Evolutionary conservation across 2,888 invertebrate species (phyloP).

Genomic region (Hypselothyrea guttata): DNA sequence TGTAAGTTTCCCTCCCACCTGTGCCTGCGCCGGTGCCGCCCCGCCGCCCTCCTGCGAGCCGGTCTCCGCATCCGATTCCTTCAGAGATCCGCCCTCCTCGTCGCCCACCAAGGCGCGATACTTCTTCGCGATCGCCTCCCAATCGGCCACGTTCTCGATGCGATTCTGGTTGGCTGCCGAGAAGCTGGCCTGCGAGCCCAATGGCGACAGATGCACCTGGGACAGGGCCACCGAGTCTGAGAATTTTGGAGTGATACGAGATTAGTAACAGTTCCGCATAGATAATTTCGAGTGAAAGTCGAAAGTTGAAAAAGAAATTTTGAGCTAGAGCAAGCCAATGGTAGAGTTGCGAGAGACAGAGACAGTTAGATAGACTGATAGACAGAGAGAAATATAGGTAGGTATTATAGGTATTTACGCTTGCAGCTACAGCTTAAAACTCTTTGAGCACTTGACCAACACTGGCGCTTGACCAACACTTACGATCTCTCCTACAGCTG

Average conservation of each 20-base stretch:
- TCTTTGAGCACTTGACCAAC: constrained; percentile 52
- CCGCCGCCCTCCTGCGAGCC: constrained; percentile 79
- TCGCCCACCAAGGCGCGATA: constrained; percentile 90
- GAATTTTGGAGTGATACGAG: constrained; percentile 20
- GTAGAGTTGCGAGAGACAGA: constrained; percentile 27
- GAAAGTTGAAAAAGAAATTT: constrained; percentile 65
- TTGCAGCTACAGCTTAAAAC: constrained; percentile 74
- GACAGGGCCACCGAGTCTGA: constrained; percentile 90
- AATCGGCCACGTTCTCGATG: constrained; percentile 95
- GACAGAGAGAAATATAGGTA: constrained; percentile 19
- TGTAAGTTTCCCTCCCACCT: constrained; percentile 77
- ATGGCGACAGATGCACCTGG: constrained; percentile 90
- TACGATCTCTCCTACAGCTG: constrained; percentile 38
- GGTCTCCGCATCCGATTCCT: constrained; percentile 82
- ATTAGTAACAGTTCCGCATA: constrained; percentile 10
- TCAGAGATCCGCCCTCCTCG: constrained; percentile 83
- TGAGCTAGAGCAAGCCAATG: constrained; percentile 77
- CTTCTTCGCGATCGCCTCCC: constrained; percentile 94
- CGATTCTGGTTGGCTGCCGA: constrained; percentile 87
- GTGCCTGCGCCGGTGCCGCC: constrained; percentile 70
- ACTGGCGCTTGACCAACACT: constrained; percentile 4
- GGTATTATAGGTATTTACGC: constrained; percentile 39
- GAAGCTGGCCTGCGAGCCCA: constrained; percentile 93
- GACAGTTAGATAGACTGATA: constrained; percentile 25
- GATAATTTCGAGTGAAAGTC: constrained; percentile 20